Conservation (phyloP, 2,113 vertebrate species). For the Tragelaphus scriptus region DNA sequence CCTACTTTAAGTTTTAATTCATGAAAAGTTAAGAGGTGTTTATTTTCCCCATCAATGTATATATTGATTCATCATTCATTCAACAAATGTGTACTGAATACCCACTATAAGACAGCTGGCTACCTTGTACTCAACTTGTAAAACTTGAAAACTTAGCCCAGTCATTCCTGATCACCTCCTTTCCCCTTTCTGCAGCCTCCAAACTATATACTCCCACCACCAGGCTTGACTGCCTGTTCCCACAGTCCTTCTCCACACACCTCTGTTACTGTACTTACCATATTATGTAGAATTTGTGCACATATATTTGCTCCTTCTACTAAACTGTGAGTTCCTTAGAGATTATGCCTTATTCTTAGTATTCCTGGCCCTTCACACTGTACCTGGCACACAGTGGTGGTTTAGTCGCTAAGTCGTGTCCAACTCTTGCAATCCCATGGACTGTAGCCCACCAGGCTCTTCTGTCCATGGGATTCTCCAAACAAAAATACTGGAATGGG, state of each 20-base stretch:
- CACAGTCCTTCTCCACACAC: neutral
- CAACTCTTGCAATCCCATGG: neutral
- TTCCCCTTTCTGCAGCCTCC: neutral
- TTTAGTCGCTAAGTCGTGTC: neutral
- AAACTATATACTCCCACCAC: neutral
- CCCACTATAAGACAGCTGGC: neutral
- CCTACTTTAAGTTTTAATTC: neutral
- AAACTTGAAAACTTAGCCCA: neutral
- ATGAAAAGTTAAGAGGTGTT: neutral
- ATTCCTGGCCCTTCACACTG: neutral
- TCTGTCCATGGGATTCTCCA: neutral
- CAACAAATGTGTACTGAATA: neutral
- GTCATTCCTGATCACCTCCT: constrained; percentile 13
- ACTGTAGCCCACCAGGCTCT: neutral
- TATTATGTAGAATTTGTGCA: neutral
- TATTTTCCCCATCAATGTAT: neutral
- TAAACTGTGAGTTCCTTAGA: neutral
- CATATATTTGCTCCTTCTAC: neutral
- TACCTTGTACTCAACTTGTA: neutral
- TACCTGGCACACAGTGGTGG: neutral
- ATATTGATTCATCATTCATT: neutral
- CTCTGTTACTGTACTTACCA: neutral
- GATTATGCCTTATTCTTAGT: neutral
- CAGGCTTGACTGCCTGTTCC: neutral
- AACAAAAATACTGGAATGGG: neutral